Evolutionary conservation across 2,113 vertebrate species (phyloP), one percentile per base, ranked within the genome.

Genomic region (Speoplatyrhinus poulsoni): DNA sequence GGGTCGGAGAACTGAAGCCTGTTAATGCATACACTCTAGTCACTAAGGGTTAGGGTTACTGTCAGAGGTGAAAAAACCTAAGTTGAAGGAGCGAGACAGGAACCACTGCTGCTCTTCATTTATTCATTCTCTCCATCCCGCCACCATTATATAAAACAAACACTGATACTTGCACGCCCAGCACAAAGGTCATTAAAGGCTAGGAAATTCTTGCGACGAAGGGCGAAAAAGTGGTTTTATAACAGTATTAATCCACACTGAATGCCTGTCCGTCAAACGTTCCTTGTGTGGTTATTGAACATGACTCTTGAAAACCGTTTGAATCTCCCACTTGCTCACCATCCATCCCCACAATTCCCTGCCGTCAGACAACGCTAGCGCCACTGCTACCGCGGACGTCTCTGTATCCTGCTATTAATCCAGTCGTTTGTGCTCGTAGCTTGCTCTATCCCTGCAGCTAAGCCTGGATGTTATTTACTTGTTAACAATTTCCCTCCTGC

Each of bases 331-430:
- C 54, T 57, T 65, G 57, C 11, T 1, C 58, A 58, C 78, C 80
- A 77, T 68, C 73, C 79, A 55, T 59, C 74, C 69, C 77, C 80
- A 77, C 80, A 80, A 80, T 86, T 81, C 77, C 69, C 77, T 65
- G 72, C 85, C 84, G 80, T 82, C 80, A 65, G 64, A 46, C 46
- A 60, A 8, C 17, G 47, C 72, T 13, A 65, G 69, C 73, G 19
- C 70, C n/a, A 68, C 57, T 50, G 62, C 79, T 75, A 75, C 73
- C 81, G 80, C 59, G 62, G 54, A 82, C 64, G 81, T 77, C 76
- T 81, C 85, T 79, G 73, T 77, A 55, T 85, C 69, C 71, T 69
- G 67, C 79, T 87, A 83, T 85, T 87, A 88, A 83, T 88, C 70
- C 74, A 76, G 70, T 86, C 72, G 79, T 84, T 91, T 86, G 81